Base-by-base conservation (phyloP, 2,797 vertebrate species). In the Myotis vivesi region DNA sequence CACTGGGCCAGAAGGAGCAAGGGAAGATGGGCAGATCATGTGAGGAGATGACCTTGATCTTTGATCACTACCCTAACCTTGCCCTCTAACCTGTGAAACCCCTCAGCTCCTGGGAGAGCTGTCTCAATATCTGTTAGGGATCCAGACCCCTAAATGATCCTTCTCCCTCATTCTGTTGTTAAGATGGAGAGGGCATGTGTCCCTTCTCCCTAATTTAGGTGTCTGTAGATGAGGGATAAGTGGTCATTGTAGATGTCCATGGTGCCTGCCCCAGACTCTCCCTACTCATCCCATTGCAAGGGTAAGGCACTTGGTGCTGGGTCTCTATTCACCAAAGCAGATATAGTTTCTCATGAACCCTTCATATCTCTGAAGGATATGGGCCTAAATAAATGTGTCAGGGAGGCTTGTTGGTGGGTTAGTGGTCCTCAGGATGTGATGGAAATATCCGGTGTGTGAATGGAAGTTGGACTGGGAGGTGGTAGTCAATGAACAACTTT, bases 1-100 rank as follows among this genome's bases (percentile, higher is more conserved):
- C 88, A 53, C 51, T 89, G 93, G 97, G 96, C 93, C 79, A 89
- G 72, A 85, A 89, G 57, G 94, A 94, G 53, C 94, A 95, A 94
- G 94, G 92, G 92, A 97, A 83, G 94, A 88, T 44, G 86, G 95
- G 95, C 96, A 95, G 94, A 97, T 95, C 59, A 69, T 84, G 49
- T 83, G 91, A 57, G 91, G 87, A 97, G 91, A 96, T 44, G 93
- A 96, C 87, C 69, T 97, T 97, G 97, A 96, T 96, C 89, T 97
- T 97, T 97, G 91, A 95, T 97, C 95, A 93, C 79, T 94, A 96
- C 93, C 95, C 91, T 97, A 97, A 96, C 86, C 68, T 96, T 97
- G 96, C 96, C 93, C 95, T 97, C 87, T 97, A 97, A 96, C 96
- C 89, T 96, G 89, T 96, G 92, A 96, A 91, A 93, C 46, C 77